Evolutionary conservation across 2,113 vertebrate species (phyloP), one percentile per base, ranked within the genome.

Genomic region (Lamprotornis superbus): DNA sequence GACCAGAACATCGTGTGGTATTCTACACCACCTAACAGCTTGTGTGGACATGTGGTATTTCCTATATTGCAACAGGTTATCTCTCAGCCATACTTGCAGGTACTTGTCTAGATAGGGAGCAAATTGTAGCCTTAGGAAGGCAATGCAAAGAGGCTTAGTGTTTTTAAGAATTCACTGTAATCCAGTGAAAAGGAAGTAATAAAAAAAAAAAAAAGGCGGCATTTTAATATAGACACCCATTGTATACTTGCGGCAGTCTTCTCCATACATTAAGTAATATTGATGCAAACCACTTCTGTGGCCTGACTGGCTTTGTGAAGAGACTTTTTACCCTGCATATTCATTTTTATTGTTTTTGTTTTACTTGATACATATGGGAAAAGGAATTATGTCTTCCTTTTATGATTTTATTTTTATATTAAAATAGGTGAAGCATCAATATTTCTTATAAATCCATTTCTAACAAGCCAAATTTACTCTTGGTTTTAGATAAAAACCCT

Each of bases 1-100:
- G 27, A 46, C 25, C 47, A 63, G 35, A 89, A 80, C 0, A 0
- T 16, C 0, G 3, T 33, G 21, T 2, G 6, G 28, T 21, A 31
- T 17, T 50, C 60, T 69, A 25, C 12, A 37, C 5, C 7, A 83
- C 25, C 24, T 81, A 81, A 83, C 9, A 93, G 27, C 47, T 82
- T 68, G 22, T 5, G 2, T 25, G 17, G 44, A 64, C 21, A 22
- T 12, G 35, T 3, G 2, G 2, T 89, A 71, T 35, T 50, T 86
- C 28, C 76, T 74, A 2, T 31, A 57, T 15, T 12, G 10, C 47
- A 64, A 52, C 21, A 79, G 22, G 16, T 68, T 63, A 50, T 31
- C 67, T 75, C 60, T 61, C 50, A 95, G 46, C 57, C 37, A 40
- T 40, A 50, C 37, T 22, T 85, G 61, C 22, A 79, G 57, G 30